Base-by-base conservation (phyloP, 2,888 invertebrate species). In the Byasa hedistus region DNA sequence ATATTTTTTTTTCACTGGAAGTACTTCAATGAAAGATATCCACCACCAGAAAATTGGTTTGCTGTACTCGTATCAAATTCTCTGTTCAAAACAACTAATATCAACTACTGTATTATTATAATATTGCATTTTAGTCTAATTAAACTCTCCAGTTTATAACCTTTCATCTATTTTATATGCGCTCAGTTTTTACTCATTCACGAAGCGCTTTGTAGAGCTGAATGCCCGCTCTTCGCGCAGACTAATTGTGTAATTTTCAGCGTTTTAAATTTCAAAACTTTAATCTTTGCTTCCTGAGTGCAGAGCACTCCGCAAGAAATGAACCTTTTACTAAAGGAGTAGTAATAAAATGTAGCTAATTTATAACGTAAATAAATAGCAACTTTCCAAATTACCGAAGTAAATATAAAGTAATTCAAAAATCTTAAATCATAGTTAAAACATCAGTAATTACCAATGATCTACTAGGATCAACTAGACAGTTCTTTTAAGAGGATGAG, bases 81-180 rank as follows among this genome's bases (percentile, higher is more conserved):
- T 48, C n/a, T n/a, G n/a, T 48, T 48, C 2, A 19, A 19, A 19
- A 19, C 1, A 48, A 48, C n/a, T n/a, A 48, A 15, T 19, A 48
- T 15, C 17, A 48, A 48, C 17, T 48, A 48, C 48, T 19, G 17
- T 17, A 17, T 32, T 32, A 32, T 32, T 32, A 7, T 7, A 32
- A 32, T 32, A 32, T 32, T 32, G 32, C 48, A 19, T 19, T 48
- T 48, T 19, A 5, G n/a, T 77, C 82, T 84, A 85, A 86, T 86
- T 86, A 84, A 81, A 76, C 84, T 81, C 83, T 84, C 75, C 75
- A 81, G 74, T 80, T 76, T 76, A 76, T 75, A 73, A 78, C 82
- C 83, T 83, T 82, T 85, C 83, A 83, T 23, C 21, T 61, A 32
- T 61, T 61, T 61, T 54, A 61, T 61, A 54, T 52, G 54, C 61